Base-by-base conservation (phyloP, 1,140 invertebrate species). In the Agrypnia vestita region DNA sequence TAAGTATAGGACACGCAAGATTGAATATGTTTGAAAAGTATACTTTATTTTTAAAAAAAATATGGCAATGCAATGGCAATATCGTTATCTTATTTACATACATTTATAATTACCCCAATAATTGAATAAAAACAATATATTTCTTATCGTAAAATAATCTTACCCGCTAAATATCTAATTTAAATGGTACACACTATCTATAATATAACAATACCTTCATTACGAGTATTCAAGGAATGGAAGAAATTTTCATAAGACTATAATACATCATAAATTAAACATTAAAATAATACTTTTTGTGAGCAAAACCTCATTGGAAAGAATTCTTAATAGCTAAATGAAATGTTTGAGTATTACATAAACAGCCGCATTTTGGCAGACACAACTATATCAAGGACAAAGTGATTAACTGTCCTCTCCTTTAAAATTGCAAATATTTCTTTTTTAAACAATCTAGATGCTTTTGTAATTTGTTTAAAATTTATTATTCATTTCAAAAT, bases 41-140 rank as follows among this genome's bases (percentile, higher is more conserved):
- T 75, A 67, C 56, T 56, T 76, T 46, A 80, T 55, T 35, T 35
- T 35, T 17, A 53, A 81, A 64, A 78, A 82, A 82, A 79, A 79
- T 82, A 82, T 82, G 81, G 81, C 81, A 82, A 79, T 62, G 46
- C 13, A 82, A 82, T 82, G 81, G 81, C 81, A 72, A 69, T 72
- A 47, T 49, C 11, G 25, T 46, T 77, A 77, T 76, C 79, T 79
- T 82, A 51, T 82, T 72, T 61, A 77, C 67, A 79, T 49, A 76
- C 55, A n/a, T 73, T 79, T 55, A 61, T 71, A 82, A 82, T 55
- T 82, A 77, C 73, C 81, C 78, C 77, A 82, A 79, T 76, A 53
- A 74, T 44, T 44, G 51, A 71, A 69, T 55, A 78, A 78, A 78
- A 78, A 78, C 76, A 55, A 78, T 78, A 55, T 69, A 78, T 25